A percentile compares a stretch with the other conserved stretches of the same genome.
phyloP scores from a whole-genome alignment of 2,113 vertebrate genomes.

The Bothrops jararaca region DNA sequence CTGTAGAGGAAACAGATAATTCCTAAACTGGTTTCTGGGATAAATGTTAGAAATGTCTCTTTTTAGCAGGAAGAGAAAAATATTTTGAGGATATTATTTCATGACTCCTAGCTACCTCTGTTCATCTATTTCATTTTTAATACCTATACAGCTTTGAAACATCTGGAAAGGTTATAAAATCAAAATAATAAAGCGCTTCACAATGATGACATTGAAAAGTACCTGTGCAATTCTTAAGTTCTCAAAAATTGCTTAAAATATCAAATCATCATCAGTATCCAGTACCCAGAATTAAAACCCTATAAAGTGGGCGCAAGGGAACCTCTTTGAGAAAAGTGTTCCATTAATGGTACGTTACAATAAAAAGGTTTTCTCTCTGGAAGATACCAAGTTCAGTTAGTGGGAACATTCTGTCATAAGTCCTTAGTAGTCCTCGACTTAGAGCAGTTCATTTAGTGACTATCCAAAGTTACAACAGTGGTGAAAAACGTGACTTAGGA shows the following conservation, averaged over 20 bases:
- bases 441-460: too few species aligned
- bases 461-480: too few species aligned
- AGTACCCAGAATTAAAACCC: not conserved
- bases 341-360: not conserved
- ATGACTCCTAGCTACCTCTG: not conserved
- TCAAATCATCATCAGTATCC: not conserved
- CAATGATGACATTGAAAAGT: not conserved
- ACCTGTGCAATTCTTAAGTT: not conserved
- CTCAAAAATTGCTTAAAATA: not conserved
- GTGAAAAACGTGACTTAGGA: too few species aligned
- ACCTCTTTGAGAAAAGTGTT: not conserved
- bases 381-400: not conserved
- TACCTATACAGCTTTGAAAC: not conserved
- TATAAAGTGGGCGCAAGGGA: not conserved
- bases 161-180: not conserved
- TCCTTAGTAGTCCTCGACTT: not conserved
- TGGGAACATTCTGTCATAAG: not conserved
- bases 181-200: not conserved
- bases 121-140: not conserved
- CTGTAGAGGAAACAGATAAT: not conserved
- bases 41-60: not conserved
- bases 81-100: not conserved
- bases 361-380: not conserved
- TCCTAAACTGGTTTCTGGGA: not conserved
- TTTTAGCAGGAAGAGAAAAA: not conserved